Evolutionary conservation across 2,888 invertebrate species (phyloP).

Genomic region (Epistrophella euchroma): DNA sequence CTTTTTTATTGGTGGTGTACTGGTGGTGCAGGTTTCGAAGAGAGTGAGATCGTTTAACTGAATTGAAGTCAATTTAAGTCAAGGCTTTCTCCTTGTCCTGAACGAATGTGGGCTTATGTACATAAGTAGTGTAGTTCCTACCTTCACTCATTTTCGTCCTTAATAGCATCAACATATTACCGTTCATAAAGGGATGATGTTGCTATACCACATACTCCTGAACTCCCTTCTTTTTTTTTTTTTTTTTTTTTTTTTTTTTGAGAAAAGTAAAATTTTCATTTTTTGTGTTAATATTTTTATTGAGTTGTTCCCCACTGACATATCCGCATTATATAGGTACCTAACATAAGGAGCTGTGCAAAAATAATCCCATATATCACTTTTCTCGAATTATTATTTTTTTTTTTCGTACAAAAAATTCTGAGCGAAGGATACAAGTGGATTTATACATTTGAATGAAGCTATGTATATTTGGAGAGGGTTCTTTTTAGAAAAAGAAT

Average conservation of each 20-base stretch:
- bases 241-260: neutral
- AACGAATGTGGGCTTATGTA: constrained; percentile 8
- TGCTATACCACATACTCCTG: neutral
- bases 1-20: neutral
- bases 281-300: constrained; percentile 32
- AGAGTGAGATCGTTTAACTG: constrained; percentile 55
- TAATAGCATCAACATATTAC: constrained; percentile 47
- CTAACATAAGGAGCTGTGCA: constrained; percentile 22
- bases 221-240: neutral
- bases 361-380: constrained; percentile 33
- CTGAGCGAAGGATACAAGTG: constrained; percentile 16
- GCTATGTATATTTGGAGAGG: constrained; percentile 16
- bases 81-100: constrained; percentile 48
- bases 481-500: neutral
- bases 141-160: constrained; percentile 43
- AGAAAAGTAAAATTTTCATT: constrained; percentile 2
- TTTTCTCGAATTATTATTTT: constrained; percentile 26
- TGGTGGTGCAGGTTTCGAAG: constrained; percentile 13
- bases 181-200: constrained; percentile 43
- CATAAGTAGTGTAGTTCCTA: constrained; percentile 15
- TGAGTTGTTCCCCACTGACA: constrained; percentile 25
- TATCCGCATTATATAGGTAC: constrained; percentile 10
- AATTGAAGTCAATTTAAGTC: constrained; percentile 73
- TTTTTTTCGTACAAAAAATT: neutral
- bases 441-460: constrained; percentile 42